A percentile compares a stretch with the other conserved stretches of the same genome.
phyloP scores from a whole-genome alignment of 2,113 vertebrate genomes.

The Phyllopteryx taeniolatus region DNA sequence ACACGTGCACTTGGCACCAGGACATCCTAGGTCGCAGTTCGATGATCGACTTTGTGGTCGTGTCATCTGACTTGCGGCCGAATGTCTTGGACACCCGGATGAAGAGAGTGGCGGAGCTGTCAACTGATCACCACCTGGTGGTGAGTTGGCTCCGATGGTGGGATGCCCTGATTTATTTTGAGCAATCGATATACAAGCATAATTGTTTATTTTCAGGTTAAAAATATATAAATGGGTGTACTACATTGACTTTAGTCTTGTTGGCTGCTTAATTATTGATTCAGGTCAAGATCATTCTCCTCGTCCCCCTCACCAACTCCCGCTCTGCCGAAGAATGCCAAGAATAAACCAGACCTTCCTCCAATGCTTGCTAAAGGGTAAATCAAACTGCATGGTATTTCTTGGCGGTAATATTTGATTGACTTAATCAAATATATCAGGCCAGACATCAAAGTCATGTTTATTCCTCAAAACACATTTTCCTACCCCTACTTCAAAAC shows the following conservation, averaged over 20 bases:
- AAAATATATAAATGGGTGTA: not conserved
- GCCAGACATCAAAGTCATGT: not conserved
- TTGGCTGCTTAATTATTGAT: not conserved
- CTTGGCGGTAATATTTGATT: not conserved
- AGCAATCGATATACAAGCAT: not conserved
- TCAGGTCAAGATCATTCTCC: conserved; percentile 90
- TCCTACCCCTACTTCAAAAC: too few species aligned
- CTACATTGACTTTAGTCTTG: not conserved
- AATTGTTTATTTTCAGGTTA: not conserved
- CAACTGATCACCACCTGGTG: too few species aligned
- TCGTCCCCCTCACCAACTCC: conserved; percentile 88
- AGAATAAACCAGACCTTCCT: conserved; percentile 82
- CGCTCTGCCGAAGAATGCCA: conserved; percentile 79
- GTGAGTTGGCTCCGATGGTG: too few species aligned
- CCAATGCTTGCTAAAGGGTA: conserved; percentile 80
- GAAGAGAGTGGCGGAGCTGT: too few species aligned
- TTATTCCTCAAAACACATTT: not conserved
- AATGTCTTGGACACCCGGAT: too few species aligned
- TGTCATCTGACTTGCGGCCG: too few species aligned
- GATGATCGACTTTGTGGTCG: too few species aligned
- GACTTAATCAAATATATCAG: not conserved
- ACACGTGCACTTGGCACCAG: too few species aligned
- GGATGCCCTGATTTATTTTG: not conserved
- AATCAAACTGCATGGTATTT: not conserved
- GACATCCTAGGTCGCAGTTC: too few species aligned